These are phyloP conservation scores for Yoshiicerus persimilis DNA, from an alignment of 1,140 invertebrate genomes.

Conservation along the genomic window DNA sequence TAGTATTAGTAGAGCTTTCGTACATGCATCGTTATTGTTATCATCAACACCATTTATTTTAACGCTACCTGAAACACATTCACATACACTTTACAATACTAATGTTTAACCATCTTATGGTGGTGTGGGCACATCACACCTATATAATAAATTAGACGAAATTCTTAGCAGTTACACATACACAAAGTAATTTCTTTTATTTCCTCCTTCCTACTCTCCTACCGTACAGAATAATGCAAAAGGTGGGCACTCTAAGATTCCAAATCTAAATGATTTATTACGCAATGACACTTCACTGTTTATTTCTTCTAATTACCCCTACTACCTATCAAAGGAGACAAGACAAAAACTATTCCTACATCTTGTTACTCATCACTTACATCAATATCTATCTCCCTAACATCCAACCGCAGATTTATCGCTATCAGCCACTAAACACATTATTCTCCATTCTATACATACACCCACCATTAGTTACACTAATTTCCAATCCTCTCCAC, in stretches of 20 bases:
- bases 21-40: too few species aligned
- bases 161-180: too few species aligned
- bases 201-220: background rate
- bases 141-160: too few species aligned
- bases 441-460: background rate
- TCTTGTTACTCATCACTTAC: background rate
- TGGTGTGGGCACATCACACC: too few species aligned
- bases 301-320: background rate
- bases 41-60: background rate
- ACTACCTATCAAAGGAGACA: background rate
- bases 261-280: background rate
- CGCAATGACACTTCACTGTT: background rate
- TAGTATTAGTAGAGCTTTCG: too few species aligned
- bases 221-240: background rate
- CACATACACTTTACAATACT: too few species aligned
- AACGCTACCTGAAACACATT: background rate
- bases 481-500: background rate
- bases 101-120: too few species aligned
- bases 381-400: background rate
- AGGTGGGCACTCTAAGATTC: background rate
- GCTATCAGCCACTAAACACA: background rate
- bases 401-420: background rate
- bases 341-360: background rate
- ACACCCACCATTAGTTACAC: background rate
- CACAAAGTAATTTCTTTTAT: too few species aligned